Evolutionary conservation across 2,797 vertebrate species (phyloP), one percentile per base, ranked within the genome.

Genomic region (Rousettus madagascariensis): DNA sequence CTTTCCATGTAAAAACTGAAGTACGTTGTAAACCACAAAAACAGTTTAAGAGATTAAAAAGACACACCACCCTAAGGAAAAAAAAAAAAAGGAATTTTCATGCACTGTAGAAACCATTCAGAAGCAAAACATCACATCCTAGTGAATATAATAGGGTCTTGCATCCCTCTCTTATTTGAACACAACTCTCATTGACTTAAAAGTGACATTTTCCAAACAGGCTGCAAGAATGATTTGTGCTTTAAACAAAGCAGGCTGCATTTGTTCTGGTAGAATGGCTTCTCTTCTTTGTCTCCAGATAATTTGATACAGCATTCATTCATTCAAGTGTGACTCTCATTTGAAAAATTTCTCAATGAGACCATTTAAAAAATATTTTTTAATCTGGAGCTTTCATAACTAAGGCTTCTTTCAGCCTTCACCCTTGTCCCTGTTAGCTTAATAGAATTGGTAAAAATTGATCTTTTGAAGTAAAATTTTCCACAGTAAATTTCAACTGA

Each of bases 141-240:
- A 55, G 30, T 75, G 95, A 91, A 88, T 49, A 97, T 96, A 97
- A 98, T 96, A 88, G 91, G 85, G 96, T 87, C 96, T 97, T 97
- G 95, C 95, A 97, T 90, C 82, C 85, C 91, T 74, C 79, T 89
- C 83, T 89, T 95, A 95, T 92, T 75, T 61, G 95, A 97, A 97
- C 97, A 97, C 96, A 97, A 97, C 96, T 93, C 96, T 96, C 97
- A 96, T 97, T 98, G 97, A 98, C 97, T 97, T 97, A 92, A 92
- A 96, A 95, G 95, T 97, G 96, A 87, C 97, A 96, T 98, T 98
- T 97, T 96, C 96, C 93, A 96, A 97, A 95, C 83, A 46, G 92
- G 51, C 82, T 95, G 94, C 78, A 93, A 89, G 95, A 95, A 96
- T 61, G 96, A 95, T 95, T 96, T 92, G 95, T 94, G 94, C 82